phyloP scores from a whole-genome alignment of 2,113 vertebrate species.

The Pelodiscus sinensis region DNA sequence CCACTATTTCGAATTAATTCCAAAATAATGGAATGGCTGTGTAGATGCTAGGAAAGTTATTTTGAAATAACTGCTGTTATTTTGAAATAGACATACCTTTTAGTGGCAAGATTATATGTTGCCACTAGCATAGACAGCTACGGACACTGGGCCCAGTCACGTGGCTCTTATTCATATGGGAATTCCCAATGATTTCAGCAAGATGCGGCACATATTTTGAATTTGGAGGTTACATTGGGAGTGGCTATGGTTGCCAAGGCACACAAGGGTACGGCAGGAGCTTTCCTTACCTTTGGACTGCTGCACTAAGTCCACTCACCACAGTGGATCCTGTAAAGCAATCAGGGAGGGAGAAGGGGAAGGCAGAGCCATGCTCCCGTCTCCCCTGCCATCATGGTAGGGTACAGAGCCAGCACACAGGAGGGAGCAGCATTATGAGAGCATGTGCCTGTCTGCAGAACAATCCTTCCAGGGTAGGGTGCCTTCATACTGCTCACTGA shows the following conservation, averaged over 20 bases:
- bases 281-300: background rate
- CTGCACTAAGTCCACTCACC: background rate
- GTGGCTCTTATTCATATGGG: background rate
- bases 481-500: background rate
- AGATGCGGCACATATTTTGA: background rate
- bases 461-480: background rate
- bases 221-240: background rate
- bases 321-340: background rate
- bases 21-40: too few relatives aligned
- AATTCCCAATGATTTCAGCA: background rate
- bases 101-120: background rate
- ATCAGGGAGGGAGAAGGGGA: background rate
- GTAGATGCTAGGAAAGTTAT: too few relatives aligned
- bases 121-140: background rate
- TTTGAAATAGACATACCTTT: background rate
- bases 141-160: background rate
- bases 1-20: too few relatives aligned
- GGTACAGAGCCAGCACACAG: background rate
- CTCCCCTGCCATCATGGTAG: background rate
- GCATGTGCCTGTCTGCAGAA: background rate
- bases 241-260: fast-evolving
- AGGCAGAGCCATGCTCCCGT: background rate
- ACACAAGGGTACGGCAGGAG: background rate
- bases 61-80: too few relatives aligned
- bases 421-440: background rate